Evolutionary conservation across 2,113 vertebrate genomes (phyloP).

Genomic region (Urocolius indicus): DNA sequence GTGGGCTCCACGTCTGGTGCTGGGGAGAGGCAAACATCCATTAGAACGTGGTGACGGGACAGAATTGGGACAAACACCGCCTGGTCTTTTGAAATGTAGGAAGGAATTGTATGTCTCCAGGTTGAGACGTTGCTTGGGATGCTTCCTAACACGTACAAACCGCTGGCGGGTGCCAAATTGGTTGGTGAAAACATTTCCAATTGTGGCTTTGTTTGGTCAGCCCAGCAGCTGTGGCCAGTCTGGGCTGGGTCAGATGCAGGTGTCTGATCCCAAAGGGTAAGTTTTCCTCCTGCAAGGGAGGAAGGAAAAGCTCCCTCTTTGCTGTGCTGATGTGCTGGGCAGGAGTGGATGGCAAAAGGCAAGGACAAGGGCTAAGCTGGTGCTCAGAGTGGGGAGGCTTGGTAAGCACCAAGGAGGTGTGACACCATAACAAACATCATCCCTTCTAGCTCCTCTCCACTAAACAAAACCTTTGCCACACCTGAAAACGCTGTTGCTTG

Average conservation of each 20-base stretch:
- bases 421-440: accelerated
- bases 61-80: neutral
- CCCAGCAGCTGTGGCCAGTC: neutral
- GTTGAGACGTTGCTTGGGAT: neutral
- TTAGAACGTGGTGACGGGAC: neutral
- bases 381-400: neutral
- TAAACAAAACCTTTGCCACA: accelerated
- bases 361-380: neutral
- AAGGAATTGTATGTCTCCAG: neutral
- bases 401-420: neutral
- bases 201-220: accelerated
- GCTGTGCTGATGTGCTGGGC: accelerated
- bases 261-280: neutral
- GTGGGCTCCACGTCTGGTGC: neutral
- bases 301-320: neutral
- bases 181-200: neutral
- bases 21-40: neutral
- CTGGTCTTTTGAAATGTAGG: neutral
- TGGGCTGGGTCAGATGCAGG: neutral
- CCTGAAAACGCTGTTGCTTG: accelerated
- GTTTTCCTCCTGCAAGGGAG: neutral
- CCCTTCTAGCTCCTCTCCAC: neutral
- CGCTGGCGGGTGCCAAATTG: accelerated
- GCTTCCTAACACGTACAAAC: neutral
- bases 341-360: neutral